Evolutionary conservation across 2,797 vertebrate species (phyloP).

Genomic region (Pangasius macronema): DNA sequence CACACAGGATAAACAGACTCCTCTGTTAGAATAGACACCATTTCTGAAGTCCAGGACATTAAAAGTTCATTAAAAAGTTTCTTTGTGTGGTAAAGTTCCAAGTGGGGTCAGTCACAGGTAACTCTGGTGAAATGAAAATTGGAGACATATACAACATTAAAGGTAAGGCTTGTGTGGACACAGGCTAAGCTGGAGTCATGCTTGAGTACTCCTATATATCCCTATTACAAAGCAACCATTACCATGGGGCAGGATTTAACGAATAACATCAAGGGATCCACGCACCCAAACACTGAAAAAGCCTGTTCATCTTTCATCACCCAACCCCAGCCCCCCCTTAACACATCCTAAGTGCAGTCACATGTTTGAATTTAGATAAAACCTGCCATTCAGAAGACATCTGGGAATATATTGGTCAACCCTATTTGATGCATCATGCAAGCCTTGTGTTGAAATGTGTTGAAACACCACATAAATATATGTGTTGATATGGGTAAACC

Average conservation of each 20-base stretch:
- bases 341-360: not conserved
- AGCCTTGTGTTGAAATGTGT: not conserved
- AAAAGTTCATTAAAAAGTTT: conserved; percentile 12
- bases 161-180: conserved; percentile 34
- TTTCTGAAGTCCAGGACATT: not conserved
- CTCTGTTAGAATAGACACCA: conserved; percentile 7
- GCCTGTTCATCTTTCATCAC: conserved; percentile 32
- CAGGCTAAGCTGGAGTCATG: conserved; percentile 61
- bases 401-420: not conserved
- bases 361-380: conserved; percentile 14
- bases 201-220: conserved; percentile 69
- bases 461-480: too few species aligned
- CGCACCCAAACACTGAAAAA: not conserved
- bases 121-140: conserved; percentile 60
- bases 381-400: not conserved
- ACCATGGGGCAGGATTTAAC: conserved; percentile 57
- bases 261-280: conserved; percentile 1
- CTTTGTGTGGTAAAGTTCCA: conserved; percentile 48
- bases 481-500: not conserved
- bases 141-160: conserved; percentile 56
- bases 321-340: not conserved
- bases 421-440: not conserved
- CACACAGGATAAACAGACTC: conserved; percentile 2
- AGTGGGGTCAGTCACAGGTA: conserved; percentile 57
- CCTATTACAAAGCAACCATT: conserved; percentile 65